These are phyloP conservation scores for Horisme vitalbata DNA, from an alignment of 2,888 invertebrate genomes.

Conservation along the genomic window DNA sequence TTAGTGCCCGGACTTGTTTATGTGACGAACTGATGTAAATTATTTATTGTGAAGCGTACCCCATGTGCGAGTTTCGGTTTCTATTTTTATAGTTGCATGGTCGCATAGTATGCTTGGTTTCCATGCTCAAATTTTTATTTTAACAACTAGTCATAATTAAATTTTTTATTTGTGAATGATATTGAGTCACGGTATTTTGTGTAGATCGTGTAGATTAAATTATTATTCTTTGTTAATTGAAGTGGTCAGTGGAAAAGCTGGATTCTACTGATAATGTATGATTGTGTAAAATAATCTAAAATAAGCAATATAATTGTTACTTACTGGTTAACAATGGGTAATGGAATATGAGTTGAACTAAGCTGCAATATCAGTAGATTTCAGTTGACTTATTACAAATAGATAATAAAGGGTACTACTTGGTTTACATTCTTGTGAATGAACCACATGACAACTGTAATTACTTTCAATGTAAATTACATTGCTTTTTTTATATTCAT, in stretches of 20 bases:
- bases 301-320: constrained; percentile 22
- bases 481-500: constrained; percentile 61
- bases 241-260: constrained; percentile 12
- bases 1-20: constrained; percentile 51
- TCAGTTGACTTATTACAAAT: constrained; percentile 33
- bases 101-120: constrained; percentile 74
- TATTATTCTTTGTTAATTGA: constrained; percentile 50
- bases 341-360: constrained; percentile 12
- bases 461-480: constrained; percentile 52
- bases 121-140: constrained; percentile 80
- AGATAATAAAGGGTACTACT: constrained; percentile 59
- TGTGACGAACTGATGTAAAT: constrained; percentile 70
- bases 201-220: constrained; percentile 48
- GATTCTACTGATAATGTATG: constrained; percentile 30
- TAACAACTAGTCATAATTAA: constrained; percentile 79
- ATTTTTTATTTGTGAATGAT: constrained; percentile 61
- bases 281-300: constrained; percentile 13
- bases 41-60: constrained; percentile 57
- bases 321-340: constrained; percentile 20
- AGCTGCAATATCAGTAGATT: constrained; percentile 36
- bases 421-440: constrained; percentile 58
- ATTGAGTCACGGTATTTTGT: constrained; percentile 45
- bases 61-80: constrained; percentile 60
- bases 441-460: constrained; percentile 52
- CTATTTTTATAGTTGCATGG: constrained; percentile 79